Evolutionary conservation across 2,888 invertebrate species (phyloP).

Genomic region (Noctua pronuba): DNA sequence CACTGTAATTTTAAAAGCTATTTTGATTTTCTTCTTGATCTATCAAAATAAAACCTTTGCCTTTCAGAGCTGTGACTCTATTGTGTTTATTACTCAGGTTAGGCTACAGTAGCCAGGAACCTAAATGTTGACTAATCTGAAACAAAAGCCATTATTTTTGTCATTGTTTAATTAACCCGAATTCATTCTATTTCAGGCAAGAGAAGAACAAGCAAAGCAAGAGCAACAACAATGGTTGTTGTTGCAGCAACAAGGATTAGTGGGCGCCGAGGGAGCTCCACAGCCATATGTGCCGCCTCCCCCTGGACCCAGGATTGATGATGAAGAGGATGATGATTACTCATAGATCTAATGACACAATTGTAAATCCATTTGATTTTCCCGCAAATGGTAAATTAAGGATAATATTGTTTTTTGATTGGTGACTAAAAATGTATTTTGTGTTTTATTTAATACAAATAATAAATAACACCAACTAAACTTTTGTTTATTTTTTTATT

Average conservation of each 20-base stretch:
- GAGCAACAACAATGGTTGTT: slow-evolving; percentile 98
- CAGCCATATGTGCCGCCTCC: slow-evolving; percentile 85
- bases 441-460: slow-evolving; percentile 26
- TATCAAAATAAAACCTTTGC: background rate
- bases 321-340: slow-evolving; percentile 89
- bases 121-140: background rate
- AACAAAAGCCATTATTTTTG: background rate
- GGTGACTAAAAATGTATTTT: slow-evolving; percentile 13
- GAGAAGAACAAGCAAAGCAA: slow-evolving; percentile 97
- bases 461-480: slow-evolving; percentile 39
- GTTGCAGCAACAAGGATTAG: slow-evolving; percentile 91
- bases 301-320: slow-evolving; percentile 80
- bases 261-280: slow-evolving; percentile 80
- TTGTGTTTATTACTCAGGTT: background rate
- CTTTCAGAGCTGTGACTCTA: background rate
- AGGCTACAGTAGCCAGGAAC: background rate
- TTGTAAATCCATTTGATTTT: slow-evolving; percentile 19
- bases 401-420: slow-evolving; percentile 19
- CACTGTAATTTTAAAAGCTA: background rate
- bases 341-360: slow-evolving; percentile 74
- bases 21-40: background rate
- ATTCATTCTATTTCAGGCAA: slow-evolving; percentile 87
- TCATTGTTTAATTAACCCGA: background rate
- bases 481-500: slow-evolving; percentile 2
- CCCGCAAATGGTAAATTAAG: slow-evolving; percentile 17